Percentiles rank a stretch among this genome's conserved stretches.
Conservation (phyloP, 2,888 invertebrate genomes). For the Drosophila meridiana region DNA sequence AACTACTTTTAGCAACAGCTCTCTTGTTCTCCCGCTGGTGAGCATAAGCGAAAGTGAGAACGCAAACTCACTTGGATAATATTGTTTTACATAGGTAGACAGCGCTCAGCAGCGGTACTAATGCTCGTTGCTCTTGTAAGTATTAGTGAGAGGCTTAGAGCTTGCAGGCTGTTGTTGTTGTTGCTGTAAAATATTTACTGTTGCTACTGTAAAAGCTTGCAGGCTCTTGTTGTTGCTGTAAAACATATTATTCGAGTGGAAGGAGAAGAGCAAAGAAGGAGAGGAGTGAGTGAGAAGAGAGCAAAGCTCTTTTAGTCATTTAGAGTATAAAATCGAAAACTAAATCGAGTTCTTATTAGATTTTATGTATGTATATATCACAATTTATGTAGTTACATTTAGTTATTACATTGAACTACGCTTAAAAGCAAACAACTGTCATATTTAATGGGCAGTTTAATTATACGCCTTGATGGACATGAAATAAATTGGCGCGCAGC, state of each 20-base stretch:
- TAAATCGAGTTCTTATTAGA: not conserved
- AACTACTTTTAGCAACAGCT: not conserved
- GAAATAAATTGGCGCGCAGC: constrained; percentile 38
- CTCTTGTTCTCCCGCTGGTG: not conserved
- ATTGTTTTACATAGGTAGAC: not conserved
- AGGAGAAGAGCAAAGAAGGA: too few relatives aligned
- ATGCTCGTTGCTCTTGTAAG: not conserved
- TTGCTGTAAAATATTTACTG: too few relatives aligned
- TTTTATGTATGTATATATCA: not conserved
- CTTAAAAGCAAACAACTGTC: not conserved
- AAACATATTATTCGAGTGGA: too few relatives aligned
- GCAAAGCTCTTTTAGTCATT: too few relatives aligned
- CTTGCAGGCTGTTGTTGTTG: too few relatives aligned
- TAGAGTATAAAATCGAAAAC: not conserved
- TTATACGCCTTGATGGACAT: constrained; percentile 39
- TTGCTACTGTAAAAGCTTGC: too few relatives aligned
- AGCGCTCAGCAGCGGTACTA: not conserved
- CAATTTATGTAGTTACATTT: not conserved
- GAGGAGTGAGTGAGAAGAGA: too few relatives aligned
- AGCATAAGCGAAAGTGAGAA: not conserved
- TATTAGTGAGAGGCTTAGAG: not conserved
- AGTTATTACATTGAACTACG: not conserved
- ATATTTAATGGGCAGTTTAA: constrained; percentile 23
- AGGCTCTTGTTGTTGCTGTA: too few relatives aligned
- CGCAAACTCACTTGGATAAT: not conserved